phyloP scores from a whole-genome alignment of 2,888 invertebrate genomes.

The Sabatieria punctata region DNA sequence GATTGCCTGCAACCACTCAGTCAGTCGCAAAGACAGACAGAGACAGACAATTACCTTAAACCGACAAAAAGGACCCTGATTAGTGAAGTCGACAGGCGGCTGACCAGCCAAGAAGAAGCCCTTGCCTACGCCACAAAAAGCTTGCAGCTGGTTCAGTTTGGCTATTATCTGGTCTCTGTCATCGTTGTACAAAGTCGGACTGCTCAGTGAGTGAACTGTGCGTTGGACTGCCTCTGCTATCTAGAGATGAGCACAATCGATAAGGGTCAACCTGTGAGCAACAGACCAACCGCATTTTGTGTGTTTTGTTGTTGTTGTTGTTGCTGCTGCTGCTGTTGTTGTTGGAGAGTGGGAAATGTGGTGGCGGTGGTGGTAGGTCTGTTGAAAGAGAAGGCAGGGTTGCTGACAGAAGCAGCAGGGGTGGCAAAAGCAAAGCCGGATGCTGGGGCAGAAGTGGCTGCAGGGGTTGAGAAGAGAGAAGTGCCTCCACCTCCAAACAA shows the following conservation, averaged over 20 bases:
- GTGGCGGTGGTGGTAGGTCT: too few relatives aligned
- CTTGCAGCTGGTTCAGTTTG: slow-evolving; percentile 84
- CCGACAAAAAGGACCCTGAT: slow-evolving; percentile 73
- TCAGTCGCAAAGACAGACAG: slow-evolving; percentile 6
- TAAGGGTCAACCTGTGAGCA: too few relatives aligned
- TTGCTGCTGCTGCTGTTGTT: slow-evolving; percentile 3
- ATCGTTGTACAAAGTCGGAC: slow-evolving; percentile 59
- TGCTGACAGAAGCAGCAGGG: too few relatives aligned
- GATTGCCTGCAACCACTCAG: slow-evolving; percentile 44
- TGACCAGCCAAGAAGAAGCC: slow-evolving; percentile 44
- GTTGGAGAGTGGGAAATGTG: too few relatives aligned
- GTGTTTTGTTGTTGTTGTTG: too few relatives aligned
- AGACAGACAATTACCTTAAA: slow-evolving; percentile 47
- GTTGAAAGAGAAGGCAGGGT: too few relatives aligned
- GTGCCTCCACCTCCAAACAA: too few relatives aligned
- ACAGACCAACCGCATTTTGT: not conserved
- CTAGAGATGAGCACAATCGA: too few relatives aligned
- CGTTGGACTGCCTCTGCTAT: too few relatives aligned
- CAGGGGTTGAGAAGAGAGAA: too few relatives aligned
- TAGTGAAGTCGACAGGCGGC: slow-evolving; percentile 61
- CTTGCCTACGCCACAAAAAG: slow-evolving; percentile 64
- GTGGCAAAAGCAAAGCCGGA: too few relatives aligned
- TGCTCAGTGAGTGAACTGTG: slow-evolving; percentile 29
- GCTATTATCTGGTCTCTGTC: slow-evolving; percentile 81
- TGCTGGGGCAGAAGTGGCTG: too few relatives aligned